Evolutionary conservation across 2,888 invertebrate genomes (phyloP).

Genomic region (Dicranocentrus wangi): DNA sequence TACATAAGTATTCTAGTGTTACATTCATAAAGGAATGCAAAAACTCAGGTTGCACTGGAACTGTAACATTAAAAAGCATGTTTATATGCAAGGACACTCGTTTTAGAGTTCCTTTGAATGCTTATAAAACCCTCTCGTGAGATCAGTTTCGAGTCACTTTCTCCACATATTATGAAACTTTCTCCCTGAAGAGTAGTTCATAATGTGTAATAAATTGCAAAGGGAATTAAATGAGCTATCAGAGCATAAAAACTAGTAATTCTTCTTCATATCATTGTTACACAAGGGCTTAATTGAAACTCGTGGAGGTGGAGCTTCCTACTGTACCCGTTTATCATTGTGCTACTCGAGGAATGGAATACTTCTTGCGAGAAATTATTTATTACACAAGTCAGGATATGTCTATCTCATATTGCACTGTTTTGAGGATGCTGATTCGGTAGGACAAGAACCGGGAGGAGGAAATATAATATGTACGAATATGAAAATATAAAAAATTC

Average conservation of each 20-base stretch:
- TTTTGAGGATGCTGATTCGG: no score
- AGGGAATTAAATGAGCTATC: conserved; percentile 49
- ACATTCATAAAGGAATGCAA: no score
- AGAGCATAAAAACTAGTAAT: conserved; percentile 28
- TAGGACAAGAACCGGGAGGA: no score
- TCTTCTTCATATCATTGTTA: conserved; percentile 36
- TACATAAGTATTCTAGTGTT: no score
- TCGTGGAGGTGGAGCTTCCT: neutral
- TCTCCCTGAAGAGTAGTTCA: conserved; percentile 39
- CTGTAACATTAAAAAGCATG: no score
- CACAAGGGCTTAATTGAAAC: conserved; percentile 46
- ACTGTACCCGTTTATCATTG: neutral
- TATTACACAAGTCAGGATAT: no score
- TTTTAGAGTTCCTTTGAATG: neutral
- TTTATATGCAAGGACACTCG: neutral
- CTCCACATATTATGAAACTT: neutral
- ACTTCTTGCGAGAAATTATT: neutral
- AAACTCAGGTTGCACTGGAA: no score
- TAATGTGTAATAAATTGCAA: conserved; percentile 40
- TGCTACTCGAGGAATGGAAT: neutral
- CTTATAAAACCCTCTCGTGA: no score
- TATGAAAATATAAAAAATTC: neutral
- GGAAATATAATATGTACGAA: conserved; percentile 5
- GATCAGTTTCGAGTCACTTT: neutral
- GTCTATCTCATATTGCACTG: neutral